Conservation (phyloP, 2,113 vertebrate genomes). For the Chlorodrepanis virens region DNA sequence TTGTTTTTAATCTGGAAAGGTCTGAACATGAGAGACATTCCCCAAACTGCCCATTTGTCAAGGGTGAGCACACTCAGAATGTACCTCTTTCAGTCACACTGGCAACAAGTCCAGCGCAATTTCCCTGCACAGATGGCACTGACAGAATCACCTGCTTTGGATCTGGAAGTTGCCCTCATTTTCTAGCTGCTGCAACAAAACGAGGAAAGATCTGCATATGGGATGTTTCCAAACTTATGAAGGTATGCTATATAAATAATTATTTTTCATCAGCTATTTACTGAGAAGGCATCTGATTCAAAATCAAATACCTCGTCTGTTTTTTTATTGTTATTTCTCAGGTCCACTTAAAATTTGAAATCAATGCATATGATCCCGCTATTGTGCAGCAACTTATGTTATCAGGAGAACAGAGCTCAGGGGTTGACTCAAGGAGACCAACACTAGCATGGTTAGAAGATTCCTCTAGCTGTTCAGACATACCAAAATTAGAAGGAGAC, state of each 20-base stretch:
- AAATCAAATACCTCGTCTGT: neutral
- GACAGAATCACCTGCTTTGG: conserved; percentile 97
- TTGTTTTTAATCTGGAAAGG: conserved; percentile 74
- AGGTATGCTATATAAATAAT: conserved; percentile 73
- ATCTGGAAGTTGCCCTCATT: conserved; percentile 96
- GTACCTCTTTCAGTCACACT: conserved; percentile 96
- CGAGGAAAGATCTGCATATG: conserved; percentile 97
- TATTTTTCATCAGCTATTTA: neutral
- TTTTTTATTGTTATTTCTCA: conserved; percentile 63
- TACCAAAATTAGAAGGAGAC: conserved; percentile 98
- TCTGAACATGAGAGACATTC: conserved; percentile 99
- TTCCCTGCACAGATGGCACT: conserved; percentile 89
- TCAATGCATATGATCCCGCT: conserved; percentile 94
- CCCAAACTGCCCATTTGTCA: conserved; percentile 98
- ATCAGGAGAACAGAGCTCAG: conserved; percentile 86
- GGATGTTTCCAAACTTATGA: conserved; percentile 99
- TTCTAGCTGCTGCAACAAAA: conserved; percentile 95
- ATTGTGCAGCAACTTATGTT: conserved; percentile 92
- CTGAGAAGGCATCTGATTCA: neutral
- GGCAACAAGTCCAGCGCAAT: conserved; percentile 95
- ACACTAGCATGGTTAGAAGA: conserved; percentile 95
- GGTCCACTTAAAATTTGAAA: conserved; percentile 98
- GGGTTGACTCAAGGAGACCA: conserved; percentile 89
- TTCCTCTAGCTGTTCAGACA: conserved; percentile 94
- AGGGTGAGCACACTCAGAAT: conserved; percentile 98